Evolutionary conservation across 2,888 invertebrate genomes (phyloP).

Genomic region (Globia sparganii): DNA sequence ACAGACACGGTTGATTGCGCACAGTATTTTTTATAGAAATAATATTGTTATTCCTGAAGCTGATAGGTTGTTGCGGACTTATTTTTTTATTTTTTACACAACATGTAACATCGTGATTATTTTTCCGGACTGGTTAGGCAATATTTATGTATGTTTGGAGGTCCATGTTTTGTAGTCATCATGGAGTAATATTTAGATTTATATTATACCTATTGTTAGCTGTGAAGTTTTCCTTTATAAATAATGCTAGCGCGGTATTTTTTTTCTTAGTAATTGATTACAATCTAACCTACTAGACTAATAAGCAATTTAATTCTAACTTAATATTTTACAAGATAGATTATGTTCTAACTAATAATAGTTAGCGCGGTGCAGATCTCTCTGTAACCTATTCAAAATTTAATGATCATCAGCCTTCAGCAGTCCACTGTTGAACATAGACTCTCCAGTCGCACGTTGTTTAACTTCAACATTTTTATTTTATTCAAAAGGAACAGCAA

Average conservation of each 20-base stretch:
- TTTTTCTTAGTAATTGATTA: no score
- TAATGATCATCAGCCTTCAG: background rate
- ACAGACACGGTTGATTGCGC: conserved; percentile 12
- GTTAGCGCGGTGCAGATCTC: background rate
- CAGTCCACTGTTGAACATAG: background rate
- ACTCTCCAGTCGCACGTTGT: background rate
- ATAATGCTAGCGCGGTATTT: no score
- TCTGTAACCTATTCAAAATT: background rate
- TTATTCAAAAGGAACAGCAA: no score
- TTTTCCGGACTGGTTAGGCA: background rate
- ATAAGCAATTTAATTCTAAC: no score
- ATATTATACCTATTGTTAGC: background rate
- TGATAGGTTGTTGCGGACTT: background rate
- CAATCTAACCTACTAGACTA: no score
- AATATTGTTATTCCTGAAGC: conserved; percentile 15
- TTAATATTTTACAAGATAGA: no score
- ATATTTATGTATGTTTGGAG: background rate
- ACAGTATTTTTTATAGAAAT: conserved; percentile 28
- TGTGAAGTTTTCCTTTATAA: background rate
- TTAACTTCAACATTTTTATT: background rate
- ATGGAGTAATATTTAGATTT: background rate
- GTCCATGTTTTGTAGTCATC: background rate
- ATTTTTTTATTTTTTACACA: background rate
- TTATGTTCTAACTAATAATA: no score
- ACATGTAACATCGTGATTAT: background rate